A percentile compares a stretch with the other conserved stretches of the same genome.
These are phyloP conservation scores for Rhodeus uyekii DNA, from an alignment of 2,797 vertebrate species.

Conservation along the genomic window DNA sequence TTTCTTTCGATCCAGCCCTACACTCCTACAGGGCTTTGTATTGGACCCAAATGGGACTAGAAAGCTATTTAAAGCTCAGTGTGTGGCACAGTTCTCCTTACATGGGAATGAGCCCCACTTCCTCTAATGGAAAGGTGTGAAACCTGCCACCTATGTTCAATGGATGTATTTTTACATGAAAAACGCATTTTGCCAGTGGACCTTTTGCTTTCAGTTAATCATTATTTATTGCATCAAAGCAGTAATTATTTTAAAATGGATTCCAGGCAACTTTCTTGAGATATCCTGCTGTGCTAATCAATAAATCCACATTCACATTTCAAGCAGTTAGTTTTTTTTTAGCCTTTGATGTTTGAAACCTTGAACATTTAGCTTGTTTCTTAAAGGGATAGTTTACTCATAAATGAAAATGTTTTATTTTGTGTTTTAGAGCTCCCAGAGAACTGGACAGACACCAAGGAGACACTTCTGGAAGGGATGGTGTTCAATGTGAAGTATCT, in stretches of 20 bases:
- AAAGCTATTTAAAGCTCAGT: slow-evolving; percentile 65
- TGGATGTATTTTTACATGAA: background rate
- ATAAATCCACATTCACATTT: background rate
- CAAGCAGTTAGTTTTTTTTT: background rate
- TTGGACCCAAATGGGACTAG: slow-evolving; percentile 56
- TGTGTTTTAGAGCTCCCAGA: slow-evolving; percentile 82
- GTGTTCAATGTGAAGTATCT: slow-evolving; percentile 89
- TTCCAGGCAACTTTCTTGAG: no score
- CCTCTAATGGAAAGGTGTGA: slow-evolving; percentile 4
- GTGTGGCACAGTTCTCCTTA: slow-evolving; percentile 45
- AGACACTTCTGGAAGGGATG: slow-evolving; percentile 88
- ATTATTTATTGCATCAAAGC: background rate
- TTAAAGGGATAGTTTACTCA: background rate
- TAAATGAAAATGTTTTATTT: background rate
- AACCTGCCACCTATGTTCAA: background rate
- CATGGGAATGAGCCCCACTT: slow-evolving; percentile 17
- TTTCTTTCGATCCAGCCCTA: slow-evolving; percentile 36
- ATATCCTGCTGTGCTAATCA: background rate
- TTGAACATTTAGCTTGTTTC: background rate
- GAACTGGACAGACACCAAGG: slow-evolving; percentile 89
- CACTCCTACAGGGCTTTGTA: slow-evolving; percentile 49
- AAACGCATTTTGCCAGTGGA: background rate
- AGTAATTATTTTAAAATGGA: background rate
- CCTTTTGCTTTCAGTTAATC: background rate
- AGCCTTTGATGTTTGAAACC: background rate